Evolutionary conservation across 2,797 vertebrate genomes (phyloP).

Genomic region (Nyctibius grandis): DNA sequence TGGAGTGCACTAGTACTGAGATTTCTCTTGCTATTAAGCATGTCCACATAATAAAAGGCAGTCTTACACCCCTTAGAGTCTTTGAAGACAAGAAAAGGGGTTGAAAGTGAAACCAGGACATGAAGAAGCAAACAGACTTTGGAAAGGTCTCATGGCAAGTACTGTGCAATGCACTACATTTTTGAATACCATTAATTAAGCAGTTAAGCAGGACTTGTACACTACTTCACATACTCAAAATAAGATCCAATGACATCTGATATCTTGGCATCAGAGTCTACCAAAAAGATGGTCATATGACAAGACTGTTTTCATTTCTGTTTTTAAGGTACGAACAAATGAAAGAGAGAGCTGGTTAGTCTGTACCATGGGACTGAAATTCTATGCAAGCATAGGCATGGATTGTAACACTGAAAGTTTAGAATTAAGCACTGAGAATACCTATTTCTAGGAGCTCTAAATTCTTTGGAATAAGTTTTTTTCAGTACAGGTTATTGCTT

Average conservation of each 20-base stretch:
- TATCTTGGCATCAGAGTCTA: not conserved
- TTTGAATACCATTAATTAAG: not conserved
- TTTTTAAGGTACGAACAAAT: not conserved
- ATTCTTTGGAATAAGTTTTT: not conserved
- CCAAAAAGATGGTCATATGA: not conserved
- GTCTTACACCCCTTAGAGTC: not conserved
- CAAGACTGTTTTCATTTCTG: not conserved
- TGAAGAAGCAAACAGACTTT: not conserved
- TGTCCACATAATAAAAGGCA: not conserved
- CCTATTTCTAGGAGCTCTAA: not conserved
- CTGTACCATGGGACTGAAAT: not conserved
- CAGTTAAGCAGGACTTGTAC: not conserved
- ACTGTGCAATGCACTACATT: not conserved
- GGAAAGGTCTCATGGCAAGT: not conserved
- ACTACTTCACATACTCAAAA: not conserved
- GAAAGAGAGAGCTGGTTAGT: not conserved
- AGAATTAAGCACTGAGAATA: not conserved
- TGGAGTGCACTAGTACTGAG: not conserved
- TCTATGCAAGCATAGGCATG: not conserved
- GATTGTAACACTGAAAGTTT: not conserved
- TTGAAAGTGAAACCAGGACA: not conserved
- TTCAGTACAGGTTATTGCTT: not conserved
- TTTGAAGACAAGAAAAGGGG: not conserved
- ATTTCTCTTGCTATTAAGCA: not conserved
- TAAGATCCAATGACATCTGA: not conserved